Percentiles rank a stretch among this genome's conserved stretches.
phyloP scores from a whole-genome alignment of 1,140 invertebrate genomes.

The Orius insidiosus region DNA sequence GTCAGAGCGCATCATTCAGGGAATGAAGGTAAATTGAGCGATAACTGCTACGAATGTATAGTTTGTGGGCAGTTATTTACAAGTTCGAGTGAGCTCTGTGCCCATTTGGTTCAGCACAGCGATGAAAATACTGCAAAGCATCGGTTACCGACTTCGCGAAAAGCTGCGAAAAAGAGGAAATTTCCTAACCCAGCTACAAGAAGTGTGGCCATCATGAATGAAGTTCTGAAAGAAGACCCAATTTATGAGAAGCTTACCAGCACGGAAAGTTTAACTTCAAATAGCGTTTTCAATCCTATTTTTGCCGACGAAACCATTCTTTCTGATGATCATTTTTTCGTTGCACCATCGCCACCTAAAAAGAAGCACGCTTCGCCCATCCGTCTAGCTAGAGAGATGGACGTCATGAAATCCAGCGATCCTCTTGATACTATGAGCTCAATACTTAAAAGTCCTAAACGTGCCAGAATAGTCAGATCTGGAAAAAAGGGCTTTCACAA shows the following conservation, averaged over 20 bases:
- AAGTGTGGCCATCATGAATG: neutral
- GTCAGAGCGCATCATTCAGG: slow-evolving; percentile 67
- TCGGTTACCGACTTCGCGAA: slow-evolving; percentile 40
- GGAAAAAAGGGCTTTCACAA: slow-evolving; percentile 13
- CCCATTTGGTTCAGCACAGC: slow-evolving; percentile 64
- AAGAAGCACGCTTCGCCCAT: slow-evolving; percentile 28
- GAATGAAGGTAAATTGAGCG: slow-evolving; percentile 40
- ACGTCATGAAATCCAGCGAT: slow-evolving; percentile 26
- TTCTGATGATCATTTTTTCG: slow-evolving; percentile 24
- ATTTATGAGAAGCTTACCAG: slow-evolving; percentile 28
- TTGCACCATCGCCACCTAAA: slow-evolving; percentile 20
- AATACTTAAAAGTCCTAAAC: neutral
- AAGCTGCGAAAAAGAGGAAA: slow-evolving; percentile 25
- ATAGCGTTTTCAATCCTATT: slow-evolving; percentile 20
- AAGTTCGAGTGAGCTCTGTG: slow-evolving; percentile 52
- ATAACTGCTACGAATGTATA: slow-evolving; percentile 42
- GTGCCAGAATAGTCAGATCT: slow-evolving; percentile 10
- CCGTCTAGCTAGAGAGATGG: slow-evolving; percentile 48
- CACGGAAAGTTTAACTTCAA: slow-evolving; percentile 25
- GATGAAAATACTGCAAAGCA: slow-evolving; percentile 64
- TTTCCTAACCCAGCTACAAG: slow-evolving; percentile 11
- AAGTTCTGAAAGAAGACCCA: slow-evolving; percentile 31
- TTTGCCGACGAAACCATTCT: slow-evolving; percentile 17
- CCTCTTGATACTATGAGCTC: neutral
- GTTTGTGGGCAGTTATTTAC: slow-evolving; percentile 50